Conservation (phyloP, 92 coral and sea anemone genomes). For the Siderastrea siderea region DNA sequence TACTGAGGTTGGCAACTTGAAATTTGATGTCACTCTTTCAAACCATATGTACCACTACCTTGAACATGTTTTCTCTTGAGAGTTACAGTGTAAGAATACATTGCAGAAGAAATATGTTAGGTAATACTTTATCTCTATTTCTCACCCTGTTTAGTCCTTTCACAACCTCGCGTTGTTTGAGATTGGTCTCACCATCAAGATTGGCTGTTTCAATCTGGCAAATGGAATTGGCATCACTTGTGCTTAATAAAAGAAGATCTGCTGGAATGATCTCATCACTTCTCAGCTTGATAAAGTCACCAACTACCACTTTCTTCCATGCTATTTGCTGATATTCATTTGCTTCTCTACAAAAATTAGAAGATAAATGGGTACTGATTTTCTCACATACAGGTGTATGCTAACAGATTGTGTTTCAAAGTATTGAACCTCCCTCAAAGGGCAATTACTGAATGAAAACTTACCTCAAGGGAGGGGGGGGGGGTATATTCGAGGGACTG, state of each 20-base stretch:
- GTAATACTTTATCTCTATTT: too few relatives aligned
- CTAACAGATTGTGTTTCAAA: too few relatives aligned
- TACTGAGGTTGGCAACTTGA: too few relatives aligned
- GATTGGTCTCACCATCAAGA: conserved; percentile 97
- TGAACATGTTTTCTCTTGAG: neutral
- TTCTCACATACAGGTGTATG: too few relatives aligned
- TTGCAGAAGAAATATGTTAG: neutral
- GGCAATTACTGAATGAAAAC: too few relatives aligned
- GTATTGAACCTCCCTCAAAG: too few relatives aligned
- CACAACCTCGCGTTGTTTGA: conserved; percentile 95
- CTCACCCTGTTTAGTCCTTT: conserved; percentile 81
- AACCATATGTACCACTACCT: too few relatives aligned
- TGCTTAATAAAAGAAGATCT: conserved; percentile 84
- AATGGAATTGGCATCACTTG: conserved; percentile 87
- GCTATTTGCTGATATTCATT: conserved; percentile 63
- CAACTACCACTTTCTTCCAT: conserved; percentile 93
- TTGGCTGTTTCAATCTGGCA: conserved; percentile 98
- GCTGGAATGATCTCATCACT: conserved; percentile 95
- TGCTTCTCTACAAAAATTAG: conserved; percentile 51
- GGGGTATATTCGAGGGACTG: too few relatives aligned
- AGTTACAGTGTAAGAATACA: neutral
- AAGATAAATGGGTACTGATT: neutral
- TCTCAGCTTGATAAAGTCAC: conserved; percentile 81
- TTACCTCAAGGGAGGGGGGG: too few relatives aligned
- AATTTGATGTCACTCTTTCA: too few relatives aligned